Evolutionary conservation across 1,140 invertebrate genomes (phyloP).

Genomic region (Diploscapter pachys): DNA sequence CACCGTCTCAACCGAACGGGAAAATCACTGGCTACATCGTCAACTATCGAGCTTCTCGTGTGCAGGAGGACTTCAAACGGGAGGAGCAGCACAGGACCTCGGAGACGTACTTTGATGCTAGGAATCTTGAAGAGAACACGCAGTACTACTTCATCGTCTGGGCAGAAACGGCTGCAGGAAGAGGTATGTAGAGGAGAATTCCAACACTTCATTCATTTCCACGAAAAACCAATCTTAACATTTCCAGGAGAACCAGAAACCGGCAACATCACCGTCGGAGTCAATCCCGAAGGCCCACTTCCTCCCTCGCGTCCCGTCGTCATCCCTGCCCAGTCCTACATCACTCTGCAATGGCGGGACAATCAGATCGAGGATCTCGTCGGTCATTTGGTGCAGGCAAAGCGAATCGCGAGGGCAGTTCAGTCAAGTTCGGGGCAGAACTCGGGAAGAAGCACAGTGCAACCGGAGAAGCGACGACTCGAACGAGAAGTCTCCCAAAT

Average conservation of each 20-base stretch:
- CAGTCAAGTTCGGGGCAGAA: too few relatives aligned
- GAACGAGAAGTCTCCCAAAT: conserved; percentile 55
- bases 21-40: conserved; percentile 84
- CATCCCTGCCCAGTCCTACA: conserved; percentile 75
- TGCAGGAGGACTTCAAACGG: conserved; percentile 15
- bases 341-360: conserved; percentile 83
- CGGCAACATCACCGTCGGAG: too few relatives aligned
- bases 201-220: too few relatives aligned
- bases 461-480: conserved; percentile 6
- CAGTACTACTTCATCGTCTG: conserved; percentile 84
- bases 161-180: conserved; percentile 71
- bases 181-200: conserved; percentile 39
- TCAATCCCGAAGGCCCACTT: conserved; percentile 69
- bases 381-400: conserved; percentile 87
- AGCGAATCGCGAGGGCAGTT: conserved; percentile 63
- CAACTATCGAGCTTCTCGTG: conserved; percentile 79
- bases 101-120: conserved; percentile 12
- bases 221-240: too few relatives aligned
- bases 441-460: background rate
- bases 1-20: conserved; percentile 84
- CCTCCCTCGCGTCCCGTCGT: conserved; percentile 72
- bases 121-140: conserved; percentile 80
- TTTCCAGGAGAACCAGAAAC: too few relatives aligned
- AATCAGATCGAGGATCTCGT: conserved; percentile 71
- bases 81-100: conserved; percentile 19